A percentile compares a stretch with the other conserved stretches of the same genome.
Evolutionary conservation across 2,797 vertebrate genomes (phyloP).

Genomic region (Lycodopsis pacificus): DNA sequence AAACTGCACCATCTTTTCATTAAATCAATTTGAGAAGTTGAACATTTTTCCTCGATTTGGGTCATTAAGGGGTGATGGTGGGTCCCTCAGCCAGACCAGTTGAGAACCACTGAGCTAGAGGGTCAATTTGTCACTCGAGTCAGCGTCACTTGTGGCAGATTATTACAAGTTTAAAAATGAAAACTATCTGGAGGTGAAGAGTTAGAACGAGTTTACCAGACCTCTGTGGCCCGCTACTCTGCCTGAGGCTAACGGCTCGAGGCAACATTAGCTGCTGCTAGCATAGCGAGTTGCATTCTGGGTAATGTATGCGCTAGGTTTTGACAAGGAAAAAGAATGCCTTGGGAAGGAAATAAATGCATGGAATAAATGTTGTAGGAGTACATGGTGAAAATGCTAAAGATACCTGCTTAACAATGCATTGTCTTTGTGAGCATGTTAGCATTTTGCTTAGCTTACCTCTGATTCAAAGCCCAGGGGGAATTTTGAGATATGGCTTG

Average conservation of each 20-base stretch:
- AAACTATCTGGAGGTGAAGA: not conserved
- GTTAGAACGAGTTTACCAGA: not conserved
- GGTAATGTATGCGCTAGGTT: not conserved
- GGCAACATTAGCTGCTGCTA: not conserved
- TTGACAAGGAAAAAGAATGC: not conserved
- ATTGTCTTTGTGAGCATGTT: not conserved
- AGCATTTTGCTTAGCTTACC: not conserved
- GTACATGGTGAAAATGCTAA: not conserved
- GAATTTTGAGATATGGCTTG: not conserved
- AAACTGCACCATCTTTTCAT: too few species aligned
- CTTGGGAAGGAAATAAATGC: not conserved
- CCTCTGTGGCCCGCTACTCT: not conserved
- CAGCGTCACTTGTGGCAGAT: not conserved
- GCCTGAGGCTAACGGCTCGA: not conserved
- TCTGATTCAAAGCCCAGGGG: not conserved
- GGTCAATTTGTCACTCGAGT: not conserved
- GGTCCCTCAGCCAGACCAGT: too few species aligned
- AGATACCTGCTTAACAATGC: not conserved
- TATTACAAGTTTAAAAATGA: not conserved
- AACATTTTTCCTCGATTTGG: too few species aligned
- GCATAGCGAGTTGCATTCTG: not conserved
- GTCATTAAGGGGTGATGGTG: too few species aligned
- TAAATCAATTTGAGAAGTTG: too few species aligned
- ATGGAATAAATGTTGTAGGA: not conserved
- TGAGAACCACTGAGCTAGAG: not conserved